These are phyloP conservation scores for Diplazon laetatorius DNA, from an alignment of 2,888 invertebrate species.

Conservation along the genomic window DNA sequence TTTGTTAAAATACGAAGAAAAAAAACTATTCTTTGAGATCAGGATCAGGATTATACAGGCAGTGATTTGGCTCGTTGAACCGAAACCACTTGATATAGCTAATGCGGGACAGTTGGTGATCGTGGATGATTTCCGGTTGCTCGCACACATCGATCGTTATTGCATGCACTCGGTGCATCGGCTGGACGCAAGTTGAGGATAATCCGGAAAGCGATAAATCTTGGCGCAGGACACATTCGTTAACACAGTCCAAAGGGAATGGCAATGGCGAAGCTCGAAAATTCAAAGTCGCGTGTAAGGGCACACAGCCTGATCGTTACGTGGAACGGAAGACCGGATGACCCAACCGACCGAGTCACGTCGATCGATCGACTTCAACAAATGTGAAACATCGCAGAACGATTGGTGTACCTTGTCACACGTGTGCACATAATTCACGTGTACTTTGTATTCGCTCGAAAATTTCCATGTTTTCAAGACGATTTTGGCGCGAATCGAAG, in stretches of 20 bases:
- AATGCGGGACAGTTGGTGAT: not conserved
- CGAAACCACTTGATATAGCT: not conserved
- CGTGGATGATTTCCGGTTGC: not conserved
- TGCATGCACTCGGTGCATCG: not conserved
- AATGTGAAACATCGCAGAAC: conserved; percentile 62
- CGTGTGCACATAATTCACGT: not conserved
- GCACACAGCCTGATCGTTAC: not conserved
- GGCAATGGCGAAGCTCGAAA: not conserved
- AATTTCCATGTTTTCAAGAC: conserved; percentile 1
- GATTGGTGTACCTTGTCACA: conserved; percentile 45
- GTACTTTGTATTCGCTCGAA: not conserved
- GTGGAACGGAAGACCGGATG: conserved; percentile 39
- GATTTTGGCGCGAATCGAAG: not conserved
- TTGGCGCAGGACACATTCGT: not conserved
- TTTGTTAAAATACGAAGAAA: no score
- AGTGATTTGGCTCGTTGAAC: not conserved
- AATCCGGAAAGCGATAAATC: conserved; percentile 1
- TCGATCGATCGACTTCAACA: conserved; percentile 68
- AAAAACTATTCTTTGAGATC: no score
- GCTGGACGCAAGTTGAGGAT: not conserved
- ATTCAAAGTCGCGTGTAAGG: not conserved
- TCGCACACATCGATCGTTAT: not conserved
- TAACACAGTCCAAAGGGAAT: conserved; percentile 6
- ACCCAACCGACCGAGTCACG: conserved; percentile 19
- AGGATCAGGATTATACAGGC: no score